These are phyloP conservation scores for Rhagoletis pomonella DNA, from an alignment of 1,140 invertebrate genomes.

Conservation along the genomic window DNA sequence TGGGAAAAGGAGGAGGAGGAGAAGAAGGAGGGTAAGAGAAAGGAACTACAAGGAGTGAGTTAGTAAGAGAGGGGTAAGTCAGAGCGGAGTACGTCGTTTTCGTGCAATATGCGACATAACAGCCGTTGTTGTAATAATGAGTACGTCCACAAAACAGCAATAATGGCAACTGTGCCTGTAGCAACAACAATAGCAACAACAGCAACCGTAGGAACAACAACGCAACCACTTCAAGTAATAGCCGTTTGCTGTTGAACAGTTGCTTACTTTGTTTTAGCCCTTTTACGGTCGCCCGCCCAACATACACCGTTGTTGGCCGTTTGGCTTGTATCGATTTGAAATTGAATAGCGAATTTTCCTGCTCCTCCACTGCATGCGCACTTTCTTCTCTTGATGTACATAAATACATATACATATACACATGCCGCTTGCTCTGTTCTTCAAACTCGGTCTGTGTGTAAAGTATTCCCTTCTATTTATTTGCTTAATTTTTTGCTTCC, in stretches of 20 bases:
- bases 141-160: constrained; percentile 48
- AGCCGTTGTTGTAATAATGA: constrained; percentile 54
- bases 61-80: neutral
- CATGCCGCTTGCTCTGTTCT: too few relatives aligned
- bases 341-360: constrained; percentile 51
- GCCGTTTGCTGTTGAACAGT: neutral
- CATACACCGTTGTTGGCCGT: too few relatives aligned
- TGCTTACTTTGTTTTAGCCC: constrained; percentile 37
- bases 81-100: neutral
- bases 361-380: neutral
- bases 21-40: neutral
- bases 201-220: constrained; percentile 14
- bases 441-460: too few relatives aligned
- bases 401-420: too few relatives aligned
- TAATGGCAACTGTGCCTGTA: constrained; percentile 8
- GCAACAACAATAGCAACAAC: neutral
- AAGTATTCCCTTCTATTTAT: neutral
- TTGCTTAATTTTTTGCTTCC: neutral
- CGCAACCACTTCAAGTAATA: constrained; percentile 11
- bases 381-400: neutral
- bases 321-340: constrained; percentile 52
- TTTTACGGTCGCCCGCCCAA: neutral
- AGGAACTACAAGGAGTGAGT: neutral
- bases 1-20: neutral
- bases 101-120: neutral